Conservation (phyloP, 1,140 invertebrate species). For the Drosophila arizonae region DNA sequence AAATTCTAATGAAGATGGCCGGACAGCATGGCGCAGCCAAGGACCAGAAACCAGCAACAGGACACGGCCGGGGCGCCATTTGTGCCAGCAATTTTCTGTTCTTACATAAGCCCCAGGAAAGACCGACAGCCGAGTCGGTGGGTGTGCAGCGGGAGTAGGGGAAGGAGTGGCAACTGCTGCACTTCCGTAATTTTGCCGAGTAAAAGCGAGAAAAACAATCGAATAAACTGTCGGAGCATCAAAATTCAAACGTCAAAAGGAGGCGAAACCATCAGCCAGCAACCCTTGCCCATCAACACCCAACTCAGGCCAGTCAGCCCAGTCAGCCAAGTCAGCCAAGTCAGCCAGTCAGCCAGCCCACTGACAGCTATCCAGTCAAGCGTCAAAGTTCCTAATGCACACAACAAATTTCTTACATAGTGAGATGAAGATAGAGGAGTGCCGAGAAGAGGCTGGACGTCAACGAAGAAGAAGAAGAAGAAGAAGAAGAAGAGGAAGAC, state of each 20-base stretch:
- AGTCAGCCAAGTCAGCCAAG: constrained; percentile 11
- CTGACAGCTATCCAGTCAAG: constrained; percentile 78
- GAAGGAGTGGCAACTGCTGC: constrained; percentile 53
- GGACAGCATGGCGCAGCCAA: constrained; percentile 67
- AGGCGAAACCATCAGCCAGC: constrained; percentile 32
- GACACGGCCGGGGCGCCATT: constrained; percentile 56
- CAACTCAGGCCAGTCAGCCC: not conserved
- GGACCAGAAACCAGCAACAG: constrained; percentile 13
- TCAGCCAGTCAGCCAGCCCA: constrained; percentile 44
- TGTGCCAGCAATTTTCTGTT: constrained; percentile 74
- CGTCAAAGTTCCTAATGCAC: constrained; percentile 82
- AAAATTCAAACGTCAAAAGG: constrained; percentile 79
- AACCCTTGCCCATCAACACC: constrained; percentile 8
- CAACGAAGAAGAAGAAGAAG: constrained; percentile 3
- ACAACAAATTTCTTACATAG: constrained; percentile 81
- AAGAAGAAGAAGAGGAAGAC: constrained; percentile 30
- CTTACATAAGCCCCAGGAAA: constrained; percentile 62
- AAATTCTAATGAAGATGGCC: constrained; percentile 79
- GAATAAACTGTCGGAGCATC: constrained; percentile 81
- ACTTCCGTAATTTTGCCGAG: constrained; percentile 75
- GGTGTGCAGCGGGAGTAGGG: not conserved
- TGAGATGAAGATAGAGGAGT: not conserved
- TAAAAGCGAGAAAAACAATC: constrained; percentile 80
- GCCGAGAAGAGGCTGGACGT: constrained; percentile 48
- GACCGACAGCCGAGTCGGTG: constrained; percentile 39